These are phyloP conservation scores for Poecilia wingei DNA, from an alignment of 2,797 vertebrate species.

Conservation along the genomic window DNA sequence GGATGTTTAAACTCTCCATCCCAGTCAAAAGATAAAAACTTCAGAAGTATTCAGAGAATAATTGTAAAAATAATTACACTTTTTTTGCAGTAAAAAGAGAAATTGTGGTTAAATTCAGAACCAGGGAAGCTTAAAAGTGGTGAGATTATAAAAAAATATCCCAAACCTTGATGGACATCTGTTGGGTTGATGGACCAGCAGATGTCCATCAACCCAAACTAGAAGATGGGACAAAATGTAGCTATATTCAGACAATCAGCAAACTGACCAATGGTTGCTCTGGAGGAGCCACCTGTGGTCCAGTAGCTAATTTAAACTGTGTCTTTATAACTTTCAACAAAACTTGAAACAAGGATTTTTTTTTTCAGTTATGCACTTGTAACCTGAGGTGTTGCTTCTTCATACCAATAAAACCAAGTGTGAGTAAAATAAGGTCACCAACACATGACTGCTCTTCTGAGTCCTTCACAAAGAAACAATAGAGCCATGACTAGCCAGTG, in stretches of 20 bases:
- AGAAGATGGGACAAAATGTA: not conserved
- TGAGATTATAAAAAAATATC: not conserved
- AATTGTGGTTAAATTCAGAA: not conserved
- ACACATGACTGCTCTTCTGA: no score
- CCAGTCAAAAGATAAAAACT: slow-evolving; percentile 11
- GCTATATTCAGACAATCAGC: not conserved
- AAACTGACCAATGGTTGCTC: not conserved
- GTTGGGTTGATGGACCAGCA: no score
- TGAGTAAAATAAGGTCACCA: not conserved
- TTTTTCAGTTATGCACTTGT: not conserved
- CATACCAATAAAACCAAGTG: not conserved
- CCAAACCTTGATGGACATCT: not conserved
- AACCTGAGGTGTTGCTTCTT: not conserved
- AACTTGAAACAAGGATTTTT: not conserved
- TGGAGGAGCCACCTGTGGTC: not conserved
- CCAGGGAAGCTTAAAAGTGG: not conserved
- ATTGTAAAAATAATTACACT: not conserved
- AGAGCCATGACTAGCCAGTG: no score
- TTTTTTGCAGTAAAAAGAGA: not conserved
- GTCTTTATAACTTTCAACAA: not conserved
- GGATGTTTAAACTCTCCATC: slow-evolving; percentile 13
- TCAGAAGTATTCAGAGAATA: not conserved
- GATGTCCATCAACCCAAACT: not conserved
- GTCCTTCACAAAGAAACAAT: no score
- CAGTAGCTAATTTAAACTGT: not conserved